Base-by-base conservation (phyloP, 2,113 vertebrate genomes). In the Brachyistius frenatus region DNA sequence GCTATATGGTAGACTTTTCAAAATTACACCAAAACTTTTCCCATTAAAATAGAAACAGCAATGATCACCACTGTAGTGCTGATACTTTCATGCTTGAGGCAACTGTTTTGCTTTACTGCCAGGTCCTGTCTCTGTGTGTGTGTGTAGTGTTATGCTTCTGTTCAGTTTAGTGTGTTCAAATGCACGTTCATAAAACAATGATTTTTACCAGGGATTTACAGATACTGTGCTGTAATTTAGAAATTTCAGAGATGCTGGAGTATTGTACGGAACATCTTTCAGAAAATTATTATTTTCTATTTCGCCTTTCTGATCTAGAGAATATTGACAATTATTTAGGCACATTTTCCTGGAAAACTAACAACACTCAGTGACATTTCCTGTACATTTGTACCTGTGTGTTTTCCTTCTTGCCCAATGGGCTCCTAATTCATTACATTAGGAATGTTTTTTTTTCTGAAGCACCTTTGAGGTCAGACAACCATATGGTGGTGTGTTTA, bases 401-500 rank as follows among this genome's bases (percentile, higher is more conserved):
- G 69, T 75, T 78, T 75, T 66, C 31, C 50, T 52, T 32, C 3
- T 81, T 52, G 11, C 57, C 30, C 74, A 84, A 80, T 65, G 57
- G 83, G 81, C 49, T 71, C 56, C 16, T 75, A 86, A 91, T 83
- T 83, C 67, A 85, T 76, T 77, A 70, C 44, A 86, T 47, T 36
- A 47, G 80, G 69, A 61, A 63, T 84, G 80, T 84, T 66, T 78
- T 74, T 66, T 78, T 49, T 53, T 81, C 69, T 3, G 64, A 80
- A 76, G 76, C 60, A 80, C 56, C 55, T 73, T 66, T 37, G 73
- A 88, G 83, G 85, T 93, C 89, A 89, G 82, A 80, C 84, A 87
- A 91, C 92, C 92, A 93, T 91, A 91, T 91, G 86, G 84, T 47
- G 58, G 56, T 64, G 7, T 73, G 58, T 86, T 90, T 69, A 70